These are phyloP conservation scores for Chaetophractus vellerosus DNA, from an alignment of 2,797 vertebrate species.

Conservation along the genomic window DNA sequence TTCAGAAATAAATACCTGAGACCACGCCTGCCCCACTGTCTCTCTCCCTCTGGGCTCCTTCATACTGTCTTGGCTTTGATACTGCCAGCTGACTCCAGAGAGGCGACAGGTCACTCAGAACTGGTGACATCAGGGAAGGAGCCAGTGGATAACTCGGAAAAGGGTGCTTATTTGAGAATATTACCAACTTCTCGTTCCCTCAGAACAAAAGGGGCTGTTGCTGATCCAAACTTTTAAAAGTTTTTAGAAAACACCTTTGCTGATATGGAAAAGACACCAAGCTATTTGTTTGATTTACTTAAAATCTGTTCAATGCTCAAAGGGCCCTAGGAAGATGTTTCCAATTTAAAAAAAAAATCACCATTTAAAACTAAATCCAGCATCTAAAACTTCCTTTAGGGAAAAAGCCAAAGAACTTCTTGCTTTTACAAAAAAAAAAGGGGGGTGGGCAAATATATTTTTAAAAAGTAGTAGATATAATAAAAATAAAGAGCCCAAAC, in stretches of 20 bases:
- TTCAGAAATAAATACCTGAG: neutral
- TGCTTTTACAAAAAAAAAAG: neutral
- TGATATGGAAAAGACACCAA: neutral
- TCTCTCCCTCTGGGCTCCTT: slow-evolving; percentile 22
- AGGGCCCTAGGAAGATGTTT: slow-evolving; percentile 15
- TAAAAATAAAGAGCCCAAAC: neutral
- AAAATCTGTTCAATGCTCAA: neutral
- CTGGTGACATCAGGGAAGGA: neutral
- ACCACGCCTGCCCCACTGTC: slow-evolving; percentile 50
- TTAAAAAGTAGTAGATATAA: neutral
- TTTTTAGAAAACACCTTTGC: neutral
- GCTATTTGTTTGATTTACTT: neutral
- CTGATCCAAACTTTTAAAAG: neutral
- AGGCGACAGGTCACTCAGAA: neutral
- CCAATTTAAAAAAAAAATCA: neutral
- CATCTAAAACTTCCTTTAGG: slow-evolving; percentile 4
- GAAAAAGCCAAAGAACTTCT: slow-evolving; percentile 17
- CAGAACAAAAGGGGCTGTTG: neutral
- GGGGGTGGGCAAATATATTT: too few relatives aligned
- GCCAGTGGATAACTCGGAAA: neutral
- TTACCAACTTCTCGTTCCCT: neutral
- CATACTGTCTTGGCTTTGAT: neutral
- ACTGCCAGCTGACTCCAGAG: slow-evolving; percentile 60
- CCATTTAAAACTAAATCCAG: neutral
- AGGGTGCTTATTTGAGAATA: rapidly evolving